phyloP scores from a whole-genome alignment of 2,888 invertebrate species.

The Rosalia funebris region DNA sequence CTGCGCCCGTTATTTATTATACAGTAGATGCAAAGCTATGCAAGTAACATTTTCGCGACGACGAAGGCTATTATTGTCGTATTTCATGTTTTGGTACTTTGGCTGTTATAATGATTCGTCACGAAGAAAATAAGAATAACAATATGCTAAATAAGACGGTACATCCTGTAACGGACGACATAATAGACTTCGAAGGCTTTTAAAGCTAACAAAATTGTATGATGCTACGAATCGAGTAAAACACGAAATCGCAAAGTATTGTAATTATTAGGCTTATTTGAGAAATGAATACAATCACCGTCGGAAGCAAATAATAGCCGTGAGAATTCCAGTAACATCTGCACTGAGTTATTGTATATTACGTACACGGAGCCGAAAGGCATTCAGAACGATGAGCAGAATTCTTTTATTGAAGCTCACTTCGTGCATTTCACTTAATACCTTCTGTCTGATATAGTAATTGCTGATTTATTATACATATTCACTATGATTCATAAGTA shows the following conservation, averaged over 20 bases:
- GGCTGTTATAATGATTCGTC: conserved; percentile 9
- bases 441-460: no score
- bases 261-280: conserved; percentile 18
- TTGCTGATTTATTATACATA: no score
- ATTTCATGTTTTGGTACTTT: conserved; percentile 7
- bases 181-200: conserved; percentile 12
- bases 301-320: conserved; percentile 3
- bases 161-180: conserved; percentile 8
- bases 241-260: conserved; percentile 12
- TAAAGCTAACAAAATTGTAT: not conserved
- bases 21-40: conserved; percentile 15
- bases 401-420: no score
- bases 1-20: conserved; percentile 10
- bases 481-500: no score
- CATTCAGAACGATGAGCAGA: no score
- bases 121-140: not conserved
- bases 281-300: conserved; percentile 6
- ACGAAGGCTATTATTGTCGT: not conserved
- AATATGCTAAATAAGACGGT: conserved; percentile 14
- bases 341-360: not conserved
- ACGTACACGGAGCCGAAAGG: not conserved
- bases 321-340: conserved; percentile 15
- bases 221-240: conserved; percentile 3
- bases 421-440: no score
- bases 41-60: not conserved